Base-by-base conservation (phyloP, 2,113 vertebrate species). In the Lophius piscatorius region DNA sequence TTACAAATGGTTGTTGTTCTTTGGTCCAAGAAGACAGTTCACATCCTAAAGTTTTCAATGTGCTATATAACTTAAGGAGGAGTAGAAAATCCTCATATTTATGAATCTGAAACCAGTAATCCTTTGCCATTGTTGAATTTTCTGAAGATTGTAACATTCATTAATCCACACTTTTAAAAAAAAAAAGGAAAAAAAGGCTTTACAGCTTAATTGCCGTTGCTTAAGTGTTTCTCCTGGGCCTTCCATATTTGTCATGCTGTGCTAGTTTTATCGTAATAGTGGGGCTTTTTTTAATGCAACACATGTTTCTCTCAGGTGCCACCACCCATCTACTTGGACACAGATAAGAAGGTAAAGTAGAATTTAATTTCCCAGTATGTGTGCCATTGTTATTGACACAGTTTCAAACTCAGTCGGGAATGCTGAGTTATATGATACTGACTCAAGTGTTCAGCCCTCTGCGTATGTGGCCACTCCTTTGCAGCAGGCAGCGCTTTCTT, bases 301-400 rank as follows among this genome's bases (percentile, higher is more conserved):
- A 0, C 18, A 18, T 2, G 13, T 67, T 49, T 68, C 5, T 1
- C 12, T 18, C 40, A 41, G 20, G 28, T 33, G 40, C 18, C 26
- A 38, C 38, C 50, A 9, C 63, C 42, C 44, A 11, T 40, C 13
- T 36, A 7, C 69, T 26, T 34, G 29, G 4, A 8, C 3, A 3
- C 70, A 29, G 69, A 82, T 83, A 75, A 77, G 68, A 68, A 17
- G 26, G 0, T 35, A 17, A 82, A 54, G 40, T 31, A 11, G 60
- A 39, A 42, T 23, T 33, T 51, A 41, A 70, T 66, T 68, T 71
- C n/a, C 62, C 52, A 9, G 26, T 42, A 12, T 54, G 39, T 47
- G 47, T 57, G 45, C 50, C 73, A 65, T 76, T 80, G 75, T 76
- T 78, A 70, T 76, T 80, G 81, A 87, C 84, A 80, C 68, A 81